phyloP scores from a whole-genome alignment of 2,113 vertebrate species.

The Coptodon bakossiorum region DNA sequence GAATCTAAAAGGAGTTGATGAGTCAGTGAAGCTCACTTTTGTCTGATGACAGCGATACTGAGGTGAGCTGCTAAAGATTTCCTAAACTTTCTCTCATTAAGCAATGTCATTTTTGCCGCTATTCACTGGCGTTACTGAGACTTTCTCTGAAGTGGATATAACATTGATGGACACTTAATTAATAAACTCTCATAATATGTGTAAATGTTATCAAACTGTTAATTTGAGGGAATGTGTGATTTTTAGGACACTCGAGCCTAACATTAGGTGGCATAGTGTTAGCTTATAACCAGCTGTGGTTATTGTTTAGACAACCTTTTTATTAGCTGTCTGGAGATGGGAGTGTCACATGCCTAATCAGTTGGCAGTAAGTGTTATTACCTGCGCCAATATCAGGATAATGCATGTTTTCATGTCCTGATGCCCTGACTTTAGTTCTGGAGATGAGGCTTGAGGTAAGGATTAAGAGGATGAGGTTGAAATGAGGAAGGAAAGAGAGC shows the following conservation, averaged over 20 bases:
- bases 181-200: background rate
- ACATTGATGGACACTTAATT: background rate
- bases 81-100: background rate
- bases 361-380: background rate
- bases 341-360: background rate
- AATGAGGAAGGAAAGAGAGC: background rate
- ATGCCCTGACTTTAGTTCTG: background rate
- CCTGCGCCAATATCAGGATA: background rate
- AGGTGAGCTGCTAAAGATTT: background rate
- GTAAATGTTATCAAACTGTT: background rate
- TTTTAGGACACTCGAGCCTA: background rate
- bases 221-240: background rate
- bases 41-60: background rate
- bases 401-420: background rate
- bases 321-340: background rate
- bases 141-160: background rate
- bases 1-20: background rate
- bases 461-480: background rate
- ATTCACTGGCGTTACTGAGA: background rate
- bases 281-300: background rate
- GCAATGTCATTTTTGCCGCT: background rate
- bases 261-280: background rate
- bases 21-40: background rate
- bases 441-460: background rate
- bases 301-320: background rate